These are phyloP conservation scores for Plusia festucae DNA, from an alignment of 2,888 invertebrate species.

Conservation along the genomic window DNA sequence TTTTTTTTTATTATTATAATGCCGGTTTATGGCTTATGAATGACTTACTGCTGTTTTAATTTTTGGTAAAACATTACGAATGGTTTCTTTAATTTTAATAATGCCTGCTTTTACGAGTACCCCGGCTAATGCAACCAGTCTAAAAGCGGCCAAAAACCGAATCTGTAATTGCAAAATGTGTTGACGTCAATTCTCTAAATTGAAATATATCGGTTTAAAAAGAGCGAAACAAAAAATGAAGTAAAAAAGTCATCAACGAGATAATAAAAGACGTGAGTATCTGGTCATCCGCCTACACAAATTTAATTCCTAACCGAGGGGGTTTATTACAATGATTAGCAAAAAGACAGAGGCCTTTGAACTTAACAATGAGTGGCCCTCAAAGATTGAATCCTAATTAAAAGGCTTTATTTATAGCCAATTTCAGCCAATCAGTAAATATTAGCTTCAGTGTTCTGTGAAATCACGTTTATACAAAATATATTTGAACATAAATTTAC, in stretches of 20 bases:
- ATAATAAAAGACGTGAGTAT: not conserved
- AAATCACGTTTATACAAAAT: not conserved
- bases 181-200: no score
- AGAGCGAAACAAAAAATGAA: not conserved
- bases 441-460: not conserved
- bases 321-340: not conserved
- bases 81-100: no score
- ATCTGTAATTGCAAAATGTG: no score
- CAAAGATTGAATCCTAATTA: not conserved
- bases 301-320: not conserved
- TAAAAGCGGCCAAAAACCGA: no score
- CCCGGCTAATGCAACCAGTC: no score
- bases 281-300: not conserved
- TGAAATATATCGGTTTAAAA: no score
- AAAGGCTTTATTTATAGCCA: not conserved
- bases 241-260: not conserved
- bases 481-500: not conserved
- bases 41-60: no score
- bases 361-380: not conserved
- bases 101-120: no score
- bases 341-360: not conserved
- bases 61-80: no score
- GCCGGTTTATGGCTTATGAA: no score
- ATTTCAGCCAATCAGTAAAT: constrained; percentile 1
- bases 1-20: no score